Evolutionary conservation across 1,140 invertebrate species (phyloP), one percentile per base, ranked within the genome.

Genomic region (Drosophila prosaltans): DNA sequence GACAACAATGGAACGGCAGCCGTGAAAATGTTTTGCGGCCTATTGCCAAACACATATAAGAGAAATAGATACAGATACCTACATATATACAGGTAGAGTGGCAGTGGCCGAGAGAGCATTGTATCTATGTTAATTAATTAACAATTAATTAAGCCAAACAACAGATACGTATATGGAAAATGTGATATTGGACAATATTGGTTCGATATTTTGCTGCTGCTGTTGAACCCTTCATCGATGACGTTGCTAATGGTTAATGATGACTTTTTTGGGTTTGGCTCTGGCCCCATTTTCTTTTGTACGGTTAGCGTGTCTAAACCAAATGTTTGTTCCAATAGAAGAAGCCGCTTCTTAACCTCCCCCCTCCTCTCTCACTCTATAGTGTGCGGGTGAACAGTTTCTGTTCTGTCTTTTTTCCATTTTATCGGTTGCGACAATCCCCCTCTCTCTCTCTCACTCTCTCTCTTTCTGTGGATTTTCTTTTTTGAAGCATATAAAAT

Each of bases 61-160:
- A 51, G 9, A 26, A 9, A 2, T 21, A 48, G 45, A 66, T 51
- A 21, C 54, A 43, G 6, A 43, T 32, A 55, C 63, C 16, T 16
- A 55, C 16, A 45, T 54, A 45, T 65, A 60, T 65, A 60, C 65
- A 72, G 45, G 45, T 48, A 48, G 45, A 48, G 45, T 8, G 45
- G 45, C 45, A 7, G 6, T 21, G 16, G 21, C 28, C 28, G 45
- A 26, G 45, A 51, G 45, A 51, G 45, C 70, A 70, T 74, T 88
- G 77, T 88, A 84, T 88, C 77, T 86, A 88, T 89, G 85, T 90
- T 90, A 89, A 89, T 89, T 89, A 89, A 89, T 89, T 89, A 89
- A 90, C 80, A 90, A 89, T 89, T 89, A 89, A 89, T 89, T 90
- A 89, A 83, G 60, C 73, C 69, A 83, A 78, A 88, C 69, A 68